Percentiles rank a stretch among this genome's conserved stretches.
These are phyloP conservation scores for Pyralis farinalis DNA, from an alignment of 2,888 invertebrate species.

Conservation along the genomic window DNA sequence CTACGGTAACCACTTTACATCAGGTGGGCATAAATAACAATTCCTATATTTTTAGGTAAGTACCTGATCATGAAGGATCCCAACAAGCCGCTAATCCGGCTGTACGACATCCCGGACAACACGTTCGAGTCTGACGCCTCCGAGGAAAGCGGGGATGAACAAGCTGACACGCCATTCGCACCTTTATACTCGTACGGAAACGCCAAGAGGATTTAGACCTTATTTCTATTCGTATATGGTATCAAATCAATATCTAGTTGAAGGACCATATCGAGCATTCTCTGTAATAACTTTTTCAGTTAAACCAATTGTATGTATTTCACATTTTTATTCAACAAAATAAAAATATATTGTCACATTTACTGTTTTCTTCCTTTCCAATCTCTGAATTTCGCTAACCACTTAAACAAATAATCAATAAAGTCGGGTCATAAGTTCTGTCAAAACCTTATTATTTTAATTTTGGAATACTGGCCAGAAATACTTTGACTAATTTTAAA, in stretches of 20 bases:
- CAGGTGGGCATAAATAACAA: no score
- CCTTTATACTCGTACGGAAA: conserved; percentile 75
- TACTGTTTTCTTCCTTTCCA: conserved; percentile 38
- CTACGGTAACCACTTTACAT: no score
- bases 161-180: conserved; percentile 70
- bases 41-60: conserved; percentile 70
- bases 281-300: not conserved
- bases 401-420: no score
- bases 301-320: conserved; percentile 44
- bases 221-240: conserved; percentile 1
- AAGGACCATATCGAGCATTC: not conserved
- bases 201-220: conserved; percentile 62
- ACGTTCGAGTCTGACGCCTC: conserved; percentile 99
- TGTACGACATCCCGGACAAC: conserved; percentile 99
- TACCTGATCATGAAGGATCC: conserved; percentile 99
- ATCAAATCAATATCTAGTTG: conserved; percentile 2
- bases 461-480: no score
- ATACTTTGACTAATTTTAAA: no score
- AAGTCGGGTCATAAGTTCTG: no score
- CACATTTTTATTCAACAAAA: conserved; percentile 59
- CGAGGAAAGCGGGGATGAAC: conserved; percentile 90
- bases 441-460: no score
- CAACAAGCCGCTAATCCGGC: conserved; percentile 97
- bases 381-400: no score
- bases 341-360: conserved; percentile 66